These are phyloP conservation scores for Coenobita brevimanus DNA, from an alignment of 1,140 invertebrate genomes.

Conservation along the genomic window DNA sequence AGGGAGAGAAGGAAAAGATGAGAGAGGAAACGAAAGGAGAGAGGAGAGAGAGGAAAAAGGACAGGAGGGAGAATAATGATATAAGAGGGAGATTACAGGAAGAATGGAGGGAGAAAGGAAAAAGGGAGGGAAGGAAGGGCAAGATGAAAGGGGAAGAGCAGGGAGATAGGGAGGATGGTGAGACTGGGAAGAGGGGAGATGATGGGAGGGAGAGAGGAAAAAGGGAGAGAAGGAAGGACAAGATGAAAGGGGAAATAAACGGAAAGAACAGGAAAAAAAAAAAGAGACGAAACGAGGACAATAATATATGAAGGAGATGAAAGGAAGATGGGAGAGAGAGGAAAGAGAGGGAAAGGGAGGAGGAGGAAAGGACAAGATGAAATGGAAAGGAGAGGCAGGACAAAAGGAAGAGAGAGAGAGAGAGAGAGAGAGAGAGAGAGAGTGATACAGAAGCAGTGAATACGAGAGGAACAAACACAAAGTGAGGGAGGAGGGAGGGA, in stretches of 20 bases:
- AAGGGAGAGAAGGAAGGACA: neutral
- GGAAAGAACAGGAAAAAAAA: neutral
- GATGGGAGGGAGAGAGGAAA: conserved; percentile 8
- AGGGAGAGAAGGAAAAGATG: neutral
- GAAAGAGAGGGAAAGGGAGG: neutral
- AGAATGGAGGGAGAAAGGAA: neutral
- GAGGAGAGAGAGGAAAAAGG: neutral
- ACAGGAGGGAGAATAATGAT: neutral
- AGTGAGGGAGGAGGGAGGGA: neutral
- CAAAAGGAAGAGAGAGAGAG: neutral
- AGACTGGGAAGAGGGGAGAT: neutral
- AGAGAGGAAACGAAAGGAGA: neutral
- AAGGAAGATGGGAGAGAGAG: neutral
- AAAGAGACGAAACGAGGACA: neutral
- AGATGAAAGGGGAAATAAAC: neutral
- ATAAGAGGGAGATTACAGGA: neutral
- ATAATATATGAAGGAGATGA: neutral
- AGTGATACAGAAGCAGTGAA: neutral
- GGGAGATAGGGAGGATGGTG: neutral
- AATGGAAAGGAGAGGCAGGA: neutral
- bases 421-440: neutral
- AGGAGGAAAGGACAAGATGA: neutral
- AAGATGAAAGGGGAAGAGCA: neutral
- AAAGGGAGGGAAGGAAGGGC: neutral
- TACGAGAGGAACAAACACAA: neutral